Evolutionary conservation across 2,797 vertebrate genomes (phyloP), one percentile per base, ranked within the genome.

Genomic region (Spondyliosoma cantharus): DNA sequence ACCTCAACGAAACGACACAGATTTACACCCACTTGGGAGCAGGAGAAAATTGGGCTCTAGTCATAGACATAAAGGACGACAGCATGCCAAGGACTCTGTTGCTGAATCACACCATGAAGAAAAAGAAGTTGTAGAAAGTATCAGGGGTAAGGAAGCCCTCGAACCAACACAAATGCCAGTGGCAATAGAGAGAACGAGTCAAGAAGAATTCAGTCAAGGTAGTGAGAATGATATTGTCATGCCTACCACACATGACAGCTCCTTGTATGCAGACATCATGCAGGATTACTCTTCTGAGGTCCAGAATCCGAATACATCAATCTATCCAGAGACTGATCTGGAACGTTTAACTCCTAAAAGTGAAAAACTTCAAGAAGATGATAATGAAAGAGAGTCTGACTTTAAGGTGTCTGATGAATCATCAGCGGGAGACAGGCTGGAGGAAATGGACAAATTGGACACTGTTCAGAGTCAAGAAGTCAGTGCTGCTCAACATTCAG

Each of bases 11-110:
- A 49, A 49, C 7, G 19, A 49, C 17, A 49, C 17, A 49, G 48
- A 17, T 19, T 49, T 20, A 3, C 15, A 45, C 50, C 4, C 43
- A 0, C 2, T 42, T 54, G 20, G 52, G 17, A 74, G 37, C 48
- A 75, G 65, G 24, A 88, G 74, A 67, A 80, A 78, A 72, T 20
- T 78, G 48, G 76, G 68, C 32, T 92, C 91, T 66, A 89, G 82
- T 13, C 86, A 84, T 5, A 87, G 73, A 29, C 64, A 45, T n/a
- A 62, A 71, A 77, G 80, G 62, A 46, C 62, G 46, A 45, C 66
- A 45, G 29, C 50, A 60, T 29, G 54, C 3, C 24, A 62, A 69
- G 37, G 72, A 60, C 45, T 65, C 37, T 11, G 64, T 22, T 46
- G 75, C 17, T 50, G 78, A 80, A 69, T 7, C 15, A 74, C 8